Evolutionary conservation across 2,113 vertebrate species (phyloP).

Genomic region (Stercorarius parasiticus): DNA sequence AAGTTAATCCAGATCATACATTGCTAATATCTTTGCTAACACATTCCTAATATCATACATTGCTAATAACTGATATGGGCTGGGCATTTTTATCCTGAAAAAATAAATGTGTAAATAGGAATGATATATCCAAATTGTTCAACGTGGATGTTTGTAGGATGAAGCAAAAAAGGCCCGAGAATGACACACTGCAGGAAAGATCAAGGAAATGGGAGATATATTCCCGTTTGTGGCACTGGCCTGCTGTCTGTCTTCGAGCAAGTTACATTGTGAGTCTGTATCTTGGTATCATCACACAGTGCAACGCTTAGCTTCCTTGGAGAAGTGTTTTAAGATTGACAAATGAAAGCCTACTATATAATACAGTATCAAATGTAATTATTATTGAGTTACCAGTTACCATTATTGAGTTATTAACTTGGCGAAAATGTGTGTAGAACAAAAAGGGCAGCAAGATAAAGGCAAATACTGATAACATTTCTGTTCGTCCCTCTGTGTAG

Average conservation of each 20-base stretch:
- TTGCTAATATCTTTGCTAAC: not conserved
- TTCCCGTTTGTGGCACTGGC: not conserved
- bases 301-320: not conserved
- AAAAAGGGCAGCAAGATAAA: not conserved
- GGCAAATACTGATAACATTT: not conserved
- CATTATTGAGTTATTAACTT: conserved; percentile 38
- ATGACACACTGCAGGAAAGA: not conserved
- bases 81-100: not conserved
- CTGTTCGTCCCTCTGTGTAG: not conserved
- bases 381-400: conserved; percentile 46
- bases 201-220: not conserved
- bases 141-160: accelerated
- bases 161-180: not conserved
- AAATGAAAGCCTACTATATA: conserved; percentile 33
- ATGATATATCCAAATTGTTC: not conserved
- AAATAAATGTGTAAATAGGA: not conserved
- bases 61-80: not conserved
- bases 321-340: not conserved
- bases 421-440: conserved; percentile 27
- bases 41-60: accelerated
- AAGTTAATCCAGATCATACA: not conserved
- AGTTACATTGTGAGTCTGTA: not conserved
- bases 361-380: conserved; percentile 37
- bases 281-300: not conserved
- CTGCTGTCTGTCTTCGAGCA: not conserved